Conservation (phyloP, 2,797 vertebrate species). For the Cynopterus sphinx region DNA sequence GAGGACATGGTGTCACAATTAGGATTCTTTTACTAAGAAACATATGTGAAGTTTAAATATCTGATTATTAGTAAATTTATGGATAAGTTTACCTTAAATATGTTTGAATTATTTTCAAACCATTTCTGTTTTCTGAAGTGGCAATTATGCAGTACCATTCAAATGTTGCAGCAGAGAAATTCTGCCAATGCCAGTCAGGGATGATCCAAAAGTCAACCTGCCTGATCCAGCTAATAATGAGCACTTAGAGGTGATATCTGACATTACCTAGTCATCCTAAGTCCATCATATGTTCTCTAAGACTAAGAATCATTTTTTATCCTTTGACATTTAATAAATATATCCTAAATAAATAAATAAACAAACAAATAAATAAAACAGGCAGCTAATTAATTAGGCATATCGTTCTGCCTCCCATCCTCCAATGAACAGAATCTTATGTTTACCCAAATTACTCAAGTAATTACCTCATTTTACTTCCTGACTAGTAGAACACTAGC, state of each 20-base stretch:
- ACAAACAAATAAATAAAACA: not conserved
- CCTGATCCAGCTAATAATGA: not conserved
- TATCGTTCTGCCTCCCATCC: not conserved
- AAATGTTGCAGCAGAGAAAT: not conserved
- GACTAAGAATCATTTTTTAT: not conserved
- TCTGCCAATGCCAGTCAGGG: not conserved
- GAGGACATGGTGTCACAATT: not conserved
- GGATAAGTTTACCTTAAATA: not conserved
- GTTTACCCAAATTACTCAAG: not conserved
- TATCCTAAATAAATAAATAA: constrained; percentile 38
- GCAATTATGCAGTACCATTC: not conserved
- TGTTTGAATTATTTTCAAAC: not conserved
- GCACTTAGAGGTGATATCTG: not conserved
- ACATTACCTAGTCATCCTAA: not conserved
- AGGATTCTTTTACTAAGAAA: not conserved
- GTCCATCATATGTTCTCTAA: not conserved
- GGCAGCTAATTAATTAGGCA: not conserved
- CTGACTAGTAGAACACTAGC: not conserved
- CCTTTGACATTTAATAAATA: not conserved
- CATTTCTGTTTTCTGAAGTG: constrained; percentile 1
- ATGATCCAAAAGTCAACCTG: not conserved
- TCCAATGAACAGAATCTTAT: not conserved
- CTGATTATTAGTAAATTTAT: not conserved
- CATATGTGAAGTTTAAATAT: not conserved
- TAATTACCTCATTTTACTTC: not conserved